Evolutionary conservation across 1,140 invertebrate species (phyloP).

Genomic region (Drosophila sproati): DNA sequence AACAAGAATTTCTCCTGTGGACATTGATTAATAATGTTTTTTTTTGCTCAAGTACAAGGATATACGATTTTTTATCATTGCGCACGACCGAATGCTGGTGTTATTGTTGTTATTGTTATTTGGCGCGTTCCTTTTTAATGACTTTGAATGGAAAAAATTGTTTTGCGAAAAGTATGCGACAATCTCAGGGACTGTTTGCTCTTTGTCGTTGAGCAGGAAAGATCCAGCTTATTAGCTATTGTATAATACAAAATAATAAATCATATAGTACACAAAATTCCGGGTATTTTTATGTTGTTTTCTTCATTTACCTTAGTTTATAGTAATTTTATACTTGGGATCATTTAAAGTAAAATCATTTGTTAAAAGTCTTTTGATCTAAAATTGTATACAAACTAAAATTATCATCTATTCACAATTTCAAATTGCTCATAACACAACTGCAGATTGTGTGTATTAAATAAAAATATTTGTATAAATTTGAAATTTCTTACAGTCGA

Average conservation of each 20-base stretch:
- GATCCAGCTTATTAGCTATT: constrained; percentile 2
- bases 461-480: too few species aligned
- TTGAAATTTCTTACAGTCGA: not conserved
- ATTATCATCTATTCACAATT: too few species aligned
- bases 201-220: not conserved
- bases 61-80: constrained; percentile 58
- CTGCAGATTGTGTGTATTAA: too few species aligned
- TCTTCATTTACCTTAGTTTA: too few species aligned
- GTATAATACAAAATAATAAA: not conserved
- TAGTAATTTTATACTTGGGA: too few species aligned
- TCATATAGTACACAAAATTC: too few species aligned
- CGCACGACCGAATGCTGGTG: constrained; percentile 64
- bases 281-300: too few species aligned
- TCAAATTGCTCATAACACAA: too few species aligned
- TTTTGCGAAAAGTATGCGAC: constrained; percentile 49
- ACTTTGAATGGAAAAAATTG: constrained; percentile 41
- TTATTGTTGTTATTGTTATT: constrained; percentile 64
- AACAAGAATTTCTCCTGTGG: constrained; percentile 56
- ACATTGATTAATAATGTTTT: constrained; percentile 83
- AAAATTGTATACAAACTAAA: too few species aligned
- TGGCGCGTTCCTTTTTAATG: constrained; percentile 68
- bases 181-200: constrained; percentile 32
- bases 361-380: too few species aligned
- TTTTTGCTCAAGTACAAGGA: constrained; percentile 48
- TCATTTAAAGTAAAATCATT: too few species aligned